Percentiles rank a stretch among this genome's conserved stretches.
Conservation (phyloP, 2,888 invertebrate genomes). For the Xylophagus ater region DNA sequence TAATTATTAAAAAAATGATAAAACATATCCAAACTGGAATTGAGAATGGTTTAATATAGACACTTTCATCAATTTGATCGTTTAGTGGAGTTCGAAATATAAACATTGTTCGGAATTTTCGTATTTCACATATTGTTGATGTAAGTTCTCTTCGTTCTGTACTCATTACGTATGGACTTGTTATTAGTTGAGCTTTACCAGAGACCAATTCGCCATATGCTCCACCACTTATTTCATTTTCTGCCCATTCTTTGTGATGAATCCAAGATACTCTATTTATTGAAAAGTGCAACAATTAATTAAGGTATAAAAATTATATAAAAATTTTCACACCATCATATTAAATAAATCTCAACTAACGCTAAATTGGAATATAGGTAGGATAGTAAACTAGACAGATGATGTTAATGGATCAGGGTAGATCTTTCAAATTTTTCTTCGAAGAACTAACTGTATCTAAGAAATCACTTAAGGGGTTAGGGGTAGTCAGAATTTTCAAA, state of each 20-base stretch:
- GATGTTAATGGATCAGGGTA: no score
- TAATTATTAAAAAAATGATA: constrained; percentile 30
- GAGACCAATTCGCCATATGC: constrained; percentile 26
- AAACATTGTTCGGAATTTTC: constrained; percentile 38
- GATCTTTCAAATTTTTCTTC: no score
- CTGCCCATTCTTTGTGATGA: constrained; percentile 2
- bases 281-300: neutral
- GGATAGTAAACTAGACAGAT: no score
- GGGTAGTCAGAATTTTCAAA: no score
- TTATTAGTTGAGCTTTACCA: constrained; percentile 24
- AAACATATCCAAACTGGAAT: constrained; percentile 45
- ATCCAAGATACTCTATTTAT: constrained; percentile 2
- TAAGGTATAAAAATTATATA: no score
- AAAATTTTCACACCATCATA: no score
- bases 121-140: constrained; percentile 19
- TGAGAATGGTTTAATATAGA: constrained; percentile 48
- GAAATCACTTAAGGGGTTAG: no score
- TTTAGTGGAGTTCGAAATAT: constrained; percentile 49
- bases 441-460: no score
- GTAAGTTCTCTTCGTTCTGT: constrained; percentile 20
- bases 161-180: constrained; percentile 21
- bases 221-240: constrained; percentile 23
- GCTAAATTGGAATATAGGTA: no score
- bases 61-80: constrained; percentile 43
- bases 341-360: no score